Conservation (phyloP, 2,797 vertebrate genomes). For the Lophotriccus pileatus region DNA sequence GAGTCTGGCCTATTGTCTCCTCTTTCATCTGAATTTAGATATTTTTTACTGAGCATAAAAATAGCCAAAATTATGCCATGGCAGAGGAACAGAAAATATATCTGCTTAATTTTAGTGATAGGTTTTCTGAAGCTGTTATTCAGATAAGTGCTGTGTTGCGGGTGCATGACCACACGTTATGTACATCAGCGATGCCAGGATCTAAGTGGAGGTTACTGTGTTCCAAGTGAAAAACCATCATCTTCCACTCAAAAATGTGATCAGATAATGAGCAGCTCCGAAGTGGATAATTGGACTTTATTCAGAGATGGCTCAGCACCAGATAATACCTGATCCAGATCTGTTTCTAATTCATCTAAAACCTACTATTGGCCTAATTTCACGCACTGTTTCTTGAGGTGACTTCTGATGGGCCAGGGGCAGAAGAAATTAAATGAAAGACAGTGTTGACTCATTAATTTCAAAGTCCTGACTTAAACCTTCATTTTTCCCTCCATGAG, state of each 20-base stretch:
- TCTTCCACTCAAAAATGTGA: slow-evolving; percentile 45
- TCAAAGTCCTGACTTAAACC: background rate
- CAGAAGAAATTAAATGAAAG: background rate
- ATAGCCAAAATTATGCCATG: background rate
- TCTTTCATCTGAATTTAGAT: background rate
- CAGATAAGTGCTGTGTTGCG: background rate
- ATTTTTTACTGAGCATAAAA: background rate
- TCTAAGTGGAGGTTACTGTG: background rate
- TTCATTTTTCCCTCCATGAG: background rate
- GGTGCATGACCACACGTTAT: background rate
- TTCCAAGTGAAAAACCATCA: slow-evolving; percentile 45
- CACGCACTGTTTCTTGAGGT: background rate
- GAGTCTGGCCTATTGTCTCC: background rate
- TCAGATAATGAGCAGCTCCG: slow-evolving; percentile 24
- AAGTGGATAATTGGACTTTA: slow-evolving; percentile 54
- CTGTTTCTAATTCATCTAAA: background rate
- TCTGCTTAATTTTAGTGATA: background rate
- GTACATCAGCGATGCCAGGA: background rate
- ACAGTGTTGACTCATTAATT: background rate
- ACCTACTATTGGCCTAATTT: slow-evolving; percentile 9
- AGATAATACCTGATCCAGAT: slow-evolving; percentile 19
- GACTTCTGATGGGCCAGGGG: background rate
- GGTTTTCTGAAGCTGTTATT: background rate
- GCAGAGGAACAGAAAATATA: background rate
- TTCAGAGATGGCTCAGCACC: slow-evolving; percentile 21